Conservation (phyloP, 2,113 vertebrate genomes). For the Taurulus bubalis region DNA sequence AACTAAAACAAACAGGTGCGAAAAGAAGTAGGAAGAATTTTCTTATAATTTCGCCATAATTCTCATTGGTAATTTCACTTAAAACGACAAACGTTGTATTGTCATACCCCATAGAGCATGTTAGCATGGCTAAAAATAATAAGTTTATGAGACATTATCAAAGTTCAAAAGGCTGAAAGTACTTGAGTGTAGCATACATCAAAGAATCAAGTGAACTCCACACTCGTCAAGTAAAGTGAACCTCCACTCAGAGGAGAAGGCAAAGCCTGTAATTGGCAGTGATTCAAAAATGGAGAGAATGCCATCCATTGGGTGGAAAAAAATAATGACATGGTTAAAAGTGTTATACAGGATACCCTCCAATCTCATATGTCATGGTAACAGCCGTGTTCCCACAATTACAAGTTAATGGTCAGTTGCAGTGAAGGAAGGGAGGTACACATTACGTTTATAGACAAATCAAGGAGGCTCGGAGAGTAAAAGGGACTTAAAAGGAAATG, state of each 20-base stretch:
- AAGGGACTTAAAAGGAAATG: slow-evolving; percentile 54
- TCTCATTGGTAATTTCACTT: not conserved
- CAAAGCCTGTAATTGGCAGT: slow-evolving; percentile 36
- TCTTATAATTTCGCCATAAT: not conserved
- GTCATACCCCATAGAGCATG: not conserved
- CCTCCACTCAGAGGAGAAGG: not conserved
- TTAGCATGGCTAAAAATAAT: slow-evolving; percentile 22
- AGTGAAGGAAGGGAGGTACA: slow-evolving; percentile 41
- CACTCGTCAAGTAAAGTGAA: not conserved
- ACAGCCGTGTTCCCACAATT: slow-evolving; percentile 55
- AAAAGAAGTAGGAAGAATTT: not conserved
- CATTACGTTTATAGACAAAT: slow-evolving; percentile 60
- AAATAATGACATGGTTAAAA: slow-evolving; percentile 60
- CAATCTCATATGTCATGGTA: slow-evolving; percentile 53
- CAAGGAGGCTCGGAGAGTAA: slow-evolving; percentile 41
- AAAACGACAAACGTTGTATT: not conserved
- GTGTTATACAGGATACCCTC: slow-evolving; percentile 37
- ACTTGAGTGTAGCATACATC: not conserved
- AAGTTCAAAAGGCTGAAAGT: slow-evolving; percentile 20
- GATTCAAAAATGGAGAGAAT: slow-evolving; percentile 53
- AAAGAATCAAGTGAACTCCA: slow-evolving; percentile 20
- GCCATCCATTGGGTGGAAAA: slow-evolving; percentile 7
- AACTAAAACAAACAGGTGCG: slow-evolving; percentile 8
- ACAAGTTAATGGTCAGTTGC: slow-evolving; percentile 58
- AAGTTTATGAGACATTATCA: not conserved